These are phyloP conservation scores for Styela clava DNA, from an alignment of 23 tunicate species.

Conservation along the genomic window DNA sequence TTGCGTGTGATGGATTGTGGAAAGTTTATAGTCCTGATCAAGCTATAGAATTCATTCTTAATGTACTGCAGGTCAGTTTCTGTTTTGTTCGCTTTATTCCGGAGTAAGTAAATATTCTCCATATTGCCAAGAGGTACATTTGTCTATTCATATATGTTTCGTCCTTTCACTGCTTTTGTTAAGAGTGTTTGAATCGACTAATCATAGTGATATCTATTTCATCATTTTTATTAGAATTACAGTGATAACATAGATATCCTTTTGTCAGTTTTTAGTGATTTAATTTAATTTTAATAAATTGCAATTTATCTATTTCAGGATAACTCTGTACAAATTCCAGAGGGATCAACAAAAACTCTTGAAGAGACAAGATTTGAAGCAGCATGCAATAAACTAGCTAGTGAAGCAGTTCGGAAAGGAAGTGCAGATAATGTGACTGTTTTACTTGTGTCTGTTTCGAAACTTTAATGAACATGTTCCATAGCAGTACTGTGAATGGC, in stretches of 20 bases:
- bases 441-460: constrained; percentile 59
- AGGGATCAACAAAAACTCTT: constrained; percentile 50
- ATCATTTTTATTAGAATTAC: too few relatives aligned
- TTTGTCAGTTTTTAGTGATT: too few relatives aligned
- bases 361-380: constrained; percentile 60
- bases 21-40: constrained; percentile 78
- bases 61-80: constrained; percentile 60
- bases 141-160: background rate
- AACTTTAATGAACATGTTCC: constrained; percentile 43
- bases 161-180: background rate
- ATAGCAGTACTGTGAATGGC: too few relatives aligned
- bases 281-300: too few relatives aligned
- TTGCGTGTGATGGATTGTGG: constrained; percentile 96
- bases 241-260: too few relatives aligned
- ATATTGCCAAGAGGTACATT: background rate
- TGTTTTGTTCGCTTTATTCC: too few relatives aligned
- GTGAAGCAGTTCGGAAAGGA: constrained; percentile 91
- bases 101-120: background rate
- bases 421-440: constrained; percentile 93
- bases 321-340: constrained; percentile 52
- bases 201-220: too few relatives aligned
- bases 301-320: constrained; percentile 68
- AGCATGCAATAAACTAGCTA: constrained; percentile 86
- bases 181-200: background rate
- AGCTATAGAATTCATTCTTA: constrained; percentile 79